Evolutionary conservation across 2,113 vertebrate genomes (phyloP).

Genomic region (Meles meles): DNA sequence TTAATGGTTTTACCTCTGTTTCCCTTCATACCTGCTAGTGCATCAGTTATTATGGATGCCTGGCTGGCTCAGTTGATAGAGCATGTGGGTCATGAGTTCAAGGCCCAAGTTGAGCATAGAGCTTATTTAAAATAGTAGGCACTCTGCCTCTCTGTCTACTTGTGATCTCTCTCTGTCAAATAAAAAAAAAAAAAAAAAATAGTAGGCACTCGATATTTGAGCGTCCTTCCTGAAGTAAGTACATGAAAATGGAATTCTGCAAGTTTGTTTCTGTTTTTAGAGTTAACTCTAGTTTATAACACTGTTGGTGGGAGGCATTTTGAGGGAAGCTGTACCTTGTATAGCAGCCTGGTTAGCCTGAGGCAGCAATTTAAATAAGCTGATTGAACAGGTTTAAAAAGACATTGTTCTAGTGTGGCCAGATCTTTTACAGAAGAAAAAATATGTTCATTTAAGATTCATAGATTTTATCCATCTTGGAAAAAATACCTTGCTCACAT

Average conservation of each 20-base stretch:
- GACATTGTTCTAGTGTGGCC: neutral
- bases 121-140: neutral
- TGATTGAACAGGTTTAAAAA: neutral
- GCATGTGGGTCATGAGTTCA: neutral
- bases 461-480: constrained; percentile 1
- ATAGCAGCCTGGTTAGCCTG: neutral
- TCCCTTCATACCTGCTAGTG: neutral
- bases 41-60: neutral
- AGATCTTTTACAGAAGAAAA: constrained; percentile 32
- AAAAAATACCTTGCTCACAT: neutral
- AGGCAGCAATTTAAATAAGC: neutral
- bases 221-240: neutral
- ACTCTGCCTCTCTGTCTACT: no score
- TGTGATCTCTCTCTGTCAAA: no score
- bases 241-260: neutral
- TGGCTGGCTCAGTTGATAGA: neutral
- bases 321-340: neutral
- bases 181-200: no score
- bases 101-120: neutral
- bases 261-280: constrained; percentile 28
- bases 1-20: neutral
- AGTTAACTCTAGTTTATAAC: neutral
- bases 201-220: neutral
- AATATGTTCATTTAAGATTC: neutral
- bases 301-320: neutral